Conservation (phyloP, 2,797 vertebrate species). For the Catamblyrhynchus diadema region DNA sequence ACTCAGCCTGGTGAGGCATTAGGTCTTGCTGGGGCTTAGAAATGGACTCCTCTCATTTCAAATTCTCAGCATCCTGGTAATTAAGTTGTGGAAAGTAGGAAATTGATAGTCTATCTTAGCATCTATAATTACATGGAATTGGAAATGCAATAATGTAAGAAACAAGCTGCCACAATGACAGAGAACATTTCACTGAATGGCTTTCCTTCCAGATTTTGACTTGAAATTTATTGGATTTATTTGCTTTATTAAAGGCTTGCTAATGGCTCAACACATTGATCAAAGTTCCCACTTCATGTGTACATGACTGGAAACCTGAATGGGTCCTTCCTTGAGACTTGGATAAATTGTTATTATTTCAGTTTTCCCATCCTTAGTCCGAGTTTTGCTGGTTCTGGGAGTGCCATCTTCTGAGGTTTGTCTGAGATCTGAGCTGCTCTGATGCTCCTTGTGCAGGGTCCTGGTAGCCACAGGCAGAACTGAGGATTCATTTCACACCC, state of each 20-base stretch:
- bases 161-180: conserved; percentile 19
- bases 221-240: conserved; percentile 1
- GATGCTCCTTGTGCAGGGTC: neutral
- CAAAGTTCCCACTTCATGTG: neutral
- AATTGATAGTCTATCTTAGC: conserved; percentile 21
- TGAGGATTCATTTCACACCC: neutral
- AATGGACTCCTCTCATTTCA: neutral
- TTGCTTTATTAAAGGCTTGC: conserved; percentile 28
- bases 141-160: conserved; percentile 33
- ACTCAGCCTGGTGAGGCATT: neutral
- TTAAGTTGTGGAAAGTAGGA: conserved; percentile 13
- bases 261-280: neutral
- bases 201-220: neutral
- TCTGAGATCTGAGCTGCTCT: neutral
- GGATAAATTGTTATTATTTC: neutral
- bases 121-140: conserved; percentile 17
- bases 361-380: neutral
- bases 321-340: neutral
- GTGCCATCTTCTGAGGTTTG: rapidly evolving
- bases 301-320: neutral
- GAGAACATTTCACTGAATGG: neutral
- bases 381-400: neutral
- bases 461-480: neutral
- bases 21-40: neutral
- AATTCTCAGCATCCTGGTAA: conserved; percentile 21